Evolutionary conservation across 2,888 invertebrate genomes (phyloP).

Genomic region (Stratiomys singularior): DNA sequence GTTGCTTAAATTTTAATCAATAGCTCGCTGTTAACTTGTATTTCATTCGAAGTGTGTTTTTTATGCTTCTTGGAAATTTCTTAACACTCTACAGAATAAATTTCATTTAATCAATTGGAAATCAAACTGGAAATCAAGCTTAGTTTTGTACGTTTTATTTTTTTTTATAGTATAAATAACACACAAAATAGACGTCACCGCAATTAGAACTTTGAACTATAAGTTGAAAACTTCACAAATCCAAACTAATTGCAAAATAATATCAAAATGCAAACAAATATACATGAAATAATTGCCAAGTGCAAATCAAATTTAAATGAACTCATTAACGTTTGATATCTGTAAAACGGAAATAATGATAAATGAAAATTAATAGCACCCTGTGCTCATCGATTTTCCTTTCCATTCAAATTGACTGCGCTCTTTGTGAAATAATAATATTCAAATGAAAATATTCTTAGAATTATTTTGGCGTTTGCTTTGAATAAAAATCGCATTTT

Average conservation of each 20-base stretch:
- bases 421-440: neutral
- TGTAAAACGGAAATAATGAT: too few species aligned
- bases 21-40: too few species aligned
- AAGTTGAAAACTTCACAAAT: neutral
- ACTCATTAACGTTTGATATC: too few species aligned
- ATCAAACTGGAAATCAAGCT: too few species aligned
- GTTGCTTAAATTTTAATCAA: too few species aligned
- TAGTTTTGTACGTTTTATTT: too few species aligned
- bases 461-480: slow-evolving; percentile 2
- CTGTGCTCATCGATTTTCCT: too few species aligned
- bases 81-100: too few species aligned
- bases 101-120: too few species aligned
- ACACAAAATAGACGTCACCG: slow-evolving; percentile 43
- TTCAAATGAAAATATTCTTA: neutral
- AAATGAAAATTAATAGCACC: too few species aligned
- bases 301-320: neutral
- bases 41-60: too few species aligned
- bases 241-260: neutral
- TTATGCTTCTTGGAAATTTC: too few species aligned
- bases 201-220: neutral
- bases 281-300: neutral
- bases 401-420: neutral
- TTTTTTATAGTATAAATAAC: neutral
- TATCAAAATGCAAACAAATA: neutral
- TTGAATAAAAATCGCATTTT: slow-evolving; percentile 43